Conservation (phyloP, 2,113 vertebrate species). For the Phrynosoma platyrhinos region DNA sequence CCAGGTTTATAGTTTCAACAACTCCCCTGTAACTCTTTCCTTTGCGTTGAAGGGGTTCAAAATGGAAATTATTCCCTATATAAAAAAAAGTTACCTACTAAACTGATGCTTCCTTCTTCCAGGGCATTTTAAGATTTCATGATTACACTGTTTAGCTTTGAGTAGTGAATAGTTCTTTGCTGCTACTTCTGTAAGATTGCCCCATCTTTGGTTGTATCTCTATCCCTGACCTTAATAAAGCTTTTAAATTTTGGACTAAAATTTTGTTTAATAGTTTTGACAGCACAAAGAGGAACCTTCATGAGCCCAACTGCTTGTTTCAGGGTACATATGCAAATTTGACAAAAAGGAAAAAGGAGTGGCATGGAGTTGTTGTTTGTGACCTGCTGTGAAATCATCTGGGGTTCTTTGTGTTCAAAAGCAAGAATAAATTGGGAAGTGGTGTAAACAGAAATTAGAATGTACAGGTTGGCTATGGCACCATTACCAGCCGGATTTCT, state of each 20-base stretch:
- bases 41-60: neutral
- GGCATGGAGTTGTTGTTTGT: neutral
- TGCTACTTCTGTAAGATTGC: neutral
- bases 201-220: neutral
- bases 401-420: neutral
- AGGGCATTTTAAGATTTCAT: neutral
- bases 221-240: neutral
- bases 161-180: neutral
- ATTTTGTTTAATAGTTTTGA: neutral
- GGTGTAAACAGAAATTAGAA: neutral
- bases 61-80: neutral
- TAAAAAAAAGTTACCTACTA: neutral
- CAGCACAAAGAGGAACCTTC: neutral
- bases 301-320: neutral
- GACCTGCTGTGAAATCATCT: neutral
- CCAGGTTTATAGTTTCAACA: neutral
- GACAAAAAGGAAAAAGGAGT: neutral
- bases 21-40: neutral
- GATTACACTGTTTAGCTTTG: neutral
- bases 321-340: neutral
- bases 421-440: neutral
- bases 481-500: neutral
- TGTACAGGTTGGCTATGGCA: neutral
- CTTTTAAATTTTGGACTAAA: neutral
- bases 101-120: neutral